Evolutionary conservation across 2,888 invertebrate species (phyloP).

Genomic region (Saturnia japonica): DNA sequence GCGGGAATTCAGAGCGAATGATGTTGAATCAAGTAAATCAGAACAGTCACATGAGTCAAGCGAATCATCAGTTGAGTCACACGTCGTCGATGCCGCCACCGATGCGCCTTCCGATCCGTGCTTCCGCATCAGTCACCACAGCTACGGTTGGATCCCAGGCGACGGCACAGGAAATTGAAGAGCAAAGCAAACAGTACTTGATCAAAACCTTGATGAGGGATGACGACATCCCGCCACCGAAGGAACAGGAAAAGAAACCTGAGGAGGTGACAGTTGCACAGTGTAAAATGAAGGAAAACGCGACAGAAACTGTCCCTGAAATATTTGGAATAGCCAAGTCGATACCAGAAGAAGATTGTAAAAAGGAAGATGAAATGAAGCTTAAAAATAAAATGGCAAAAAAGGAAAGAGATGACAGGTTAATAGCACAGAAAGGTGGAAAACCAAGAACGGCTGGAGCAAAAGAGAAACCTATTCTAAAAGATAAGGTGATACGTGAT

Average conservation of each 20-base stretch:
- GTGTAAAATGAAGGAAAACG: slow-evolving; percentile 58
- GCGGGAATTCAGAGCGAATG: slow-evolving; percentile 18
- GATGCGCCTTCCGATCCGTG: slow-evolving; percentile 57
- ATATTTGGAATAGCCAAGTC: slow-evolving; percentile 81
- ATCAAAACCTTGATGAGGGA: slow-evolving; percentile 95
- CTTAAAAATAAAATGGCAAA: slow-evolving; percentile 41
- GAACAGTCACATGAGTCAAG: slow-evolving; percentile 18
- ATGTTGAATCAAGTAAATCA: slow-evolving; percentile 21
- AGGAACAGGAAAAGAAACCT: slow-evolving; percentile 80
- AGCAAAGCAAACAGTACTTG: slow-evolving; percentile 89
- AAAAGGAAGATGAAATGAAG: slow-evolving; percentile 51
- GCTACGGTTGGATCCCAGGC: slow-evolving; percentile 75
- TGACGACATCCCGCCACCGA: slow-evolving; percentile 88
- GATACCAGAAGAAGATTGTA: slow-evolving; percentile 55
- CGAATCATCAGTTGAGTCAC: slow-evolving; percentile 17
- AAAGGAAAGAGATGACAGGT: slow-evolving; percentile 58
- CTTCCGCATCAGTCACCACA: slow-evolving; percentile 59
- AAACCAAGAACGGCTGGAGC: slow-evolving; percentile 63
- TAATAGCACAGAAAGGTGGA: slow-evolving; percentile 64
- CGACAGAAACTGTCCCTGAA: slow-evolving; percentile 73
- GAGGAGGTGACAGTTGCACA: slow-evolving; percentile 78
- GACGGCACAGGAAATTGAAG: slow-evolving; percentile 82
- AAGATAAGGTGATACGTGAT: slow-evolving; percentile 70
- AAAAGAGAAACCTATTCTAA: slow-evolving; percentile 70
- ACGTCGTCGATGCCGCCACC: slow-evolving; percentile 65